Conservation (phyloP, 2,113 vertebrate genomes). For the Bungarus multicinctus region DNA sequence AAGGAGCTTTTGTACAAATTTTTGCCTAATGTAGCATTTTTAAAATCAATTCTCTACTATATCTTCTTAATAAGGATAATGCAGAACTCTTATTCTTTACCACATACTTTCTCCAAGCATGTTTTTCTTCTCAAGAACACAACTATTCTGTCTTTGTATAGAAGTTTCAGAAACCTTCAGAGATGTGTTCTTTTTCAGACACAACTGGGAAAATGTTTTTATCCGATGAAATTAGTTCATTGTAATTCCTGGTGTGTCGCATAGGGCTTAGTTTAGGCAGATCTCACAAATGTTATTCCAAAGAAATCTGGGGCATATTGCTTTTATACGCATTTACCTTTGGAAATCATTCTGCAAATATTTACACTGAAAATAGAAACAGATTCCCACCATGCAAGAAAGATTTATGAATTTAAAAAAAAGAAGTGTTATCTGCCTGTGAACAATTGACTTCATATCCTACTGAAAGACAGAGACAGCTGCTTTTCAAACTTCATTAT, state of each 20-base stretch:
- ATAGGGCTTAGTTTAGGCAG: neutral
- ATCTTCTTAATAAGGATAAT: neutral
- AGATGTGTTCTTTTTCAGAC: neutral
- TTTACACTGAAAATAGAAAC: neutral
- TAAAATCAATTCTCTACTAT: neutral
- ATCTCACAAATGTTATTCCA: neutral
- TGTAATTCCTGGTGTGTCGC: neutral
- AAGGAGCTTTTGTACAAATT: neutral
- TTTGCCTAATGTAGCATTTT: neutral
- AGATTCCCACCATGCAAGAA: neutral
- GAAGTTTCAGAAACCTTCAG: neutral
- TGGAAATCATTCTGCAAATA: neutral
- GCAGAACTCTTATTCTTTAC: neutral
- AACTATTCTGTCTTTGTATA: neutral
- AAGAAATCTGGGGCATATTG: neutral
- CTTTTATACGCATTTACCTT: neutral
- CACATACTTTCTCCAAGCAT: neutral
- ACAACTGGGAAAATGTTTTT: neutral
- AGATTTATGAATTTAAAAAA: slow-evolving; percentile 1
- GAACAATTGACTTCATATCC: slow-evolving; percentile 8
- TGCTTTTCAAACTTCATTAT: slow-evolving; percentile 43
- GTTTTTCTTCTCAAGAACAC: neutral
- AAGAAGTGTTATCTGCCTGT: neutral
- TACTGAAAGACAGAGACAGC: slow-evolving; percentile 37
- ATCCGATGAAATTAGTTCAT: neutral